Base-by-base conservation (phyloP, 2,113 vertebrate genomes). In the Zapornia atra region DNA sequence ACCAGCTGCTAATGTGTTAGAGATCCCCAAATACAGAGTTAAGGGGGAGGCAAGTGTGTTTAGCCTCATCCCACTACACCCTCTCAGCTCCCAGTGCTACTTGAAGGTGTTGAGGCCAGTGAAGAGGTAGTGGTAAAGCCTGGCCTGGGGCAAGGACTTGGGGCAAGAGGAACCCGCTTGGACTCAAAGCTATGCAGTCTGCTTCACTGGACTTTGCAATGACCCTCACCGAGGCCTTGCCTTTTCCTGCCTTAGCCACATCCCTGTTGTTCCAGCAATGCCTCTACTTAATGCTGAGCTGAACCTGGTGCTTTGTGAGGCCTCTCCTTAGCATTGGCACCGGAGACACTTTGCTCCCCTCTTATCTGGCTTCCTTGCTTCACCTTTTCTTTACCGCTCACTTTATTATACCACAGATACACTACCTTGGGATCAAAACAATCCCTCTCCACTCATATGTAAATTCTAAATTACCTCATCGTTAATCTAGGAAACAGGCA, bases 401-500 rank as follows among this genome's bases (percentile, higher is more conserved):
- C 24, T 1, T 82, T 94, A 86, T 82, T 94, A 77, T 82, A 51
- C 59, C 42, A 10, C 76, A 83, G 86, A 86, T 87, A 88, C 9
- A n/a, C 80, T 89, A 94, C 89, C 88, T 60, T 65, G 84, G 80
- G 93, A 94, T 94, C 65, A 38, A 64, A 84, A 48, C 54, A 24
- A 46, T 53, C 80, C 70, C 71, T 59, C 57, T 97, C 66, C 73
- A 94, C 92, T 86, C 81, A 90, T 91, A 95, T 92, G 92, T 96
- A 96, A 96, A 96, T 95, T 86, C 68, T 71, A 76, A 93, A 97
- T 95, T 94, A 84, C 90, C 86, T 88, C 95, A 92, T 88, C 1
- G 3, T 66, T 97, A 97, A 93, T 91, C 96, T 95, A 75, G 86
- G 93, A 92, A 95, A 22, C 73, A 73, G 90, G 69, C 80, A 84